These are phyloP conservation scores for Tiliqua scincoides DNA, from an alignment of 2,113 vertebrate genomes.

Conservation along the genomic window DNA sequence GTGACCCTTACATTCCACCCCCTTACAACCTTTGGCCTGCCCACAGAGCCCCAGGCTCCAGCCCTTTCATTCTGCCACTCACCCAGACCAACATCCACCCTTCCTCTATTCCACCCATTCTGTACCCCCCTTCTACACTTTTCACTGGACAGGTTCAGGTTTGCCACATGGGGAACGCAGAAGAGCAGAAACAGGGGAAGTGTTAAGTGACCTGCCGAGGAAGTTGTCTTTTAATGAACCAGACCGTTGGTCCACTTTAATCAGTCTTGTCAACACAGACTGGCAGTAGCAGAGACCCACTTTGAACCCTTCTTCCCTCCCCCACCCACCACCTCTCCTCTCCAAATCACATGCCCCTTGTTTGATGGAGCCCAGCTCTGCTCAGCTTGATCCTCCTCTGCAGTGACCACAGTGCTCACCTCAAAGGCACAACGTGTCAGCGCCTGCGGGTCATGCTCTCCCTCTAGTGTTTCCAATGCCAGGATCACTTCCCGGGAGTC, in stretches of 20 bases:
- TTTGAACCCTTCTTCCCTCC: no score
- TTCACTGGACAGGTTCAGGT: no score
- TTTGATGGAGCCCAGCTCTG: neutral
- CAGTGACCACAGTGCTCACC: conserved; percentile 31
- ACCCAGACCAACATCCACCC: no score
- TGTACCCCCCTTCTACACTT: neutral
- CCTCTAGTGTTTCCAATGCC: conserved; percentile 59
- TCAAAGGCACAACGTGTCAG: conserved; percentile 65
- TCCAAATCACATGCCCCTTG: neutral
- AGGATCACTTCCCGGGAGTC: conserved; percentile 67
- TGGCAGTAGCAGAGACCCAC: no score
- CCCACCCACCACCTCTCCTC: neutral
- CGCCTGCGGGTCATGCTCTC: conserved; percentile 54
- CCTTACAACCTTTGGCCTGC: neutral
- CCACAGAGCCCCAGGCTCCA: neutral
- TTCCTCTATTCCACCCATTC: neutral
- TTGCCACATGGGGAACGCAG: no score
- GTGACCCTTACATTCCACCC: neutral
- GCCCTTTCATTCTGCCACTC: neutral
- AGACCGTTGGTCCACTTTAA: no score
- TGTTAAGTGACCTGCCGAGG: no score
- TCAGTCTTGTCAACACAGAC: no score
- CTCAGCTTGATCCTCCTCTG: neutral
- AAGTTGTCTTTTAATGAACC: no score
- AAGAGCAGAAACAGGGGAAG: no score